Conservation (phyloP, 2,113 vertebrate genomes). For the Strix uralensis region DNA sequence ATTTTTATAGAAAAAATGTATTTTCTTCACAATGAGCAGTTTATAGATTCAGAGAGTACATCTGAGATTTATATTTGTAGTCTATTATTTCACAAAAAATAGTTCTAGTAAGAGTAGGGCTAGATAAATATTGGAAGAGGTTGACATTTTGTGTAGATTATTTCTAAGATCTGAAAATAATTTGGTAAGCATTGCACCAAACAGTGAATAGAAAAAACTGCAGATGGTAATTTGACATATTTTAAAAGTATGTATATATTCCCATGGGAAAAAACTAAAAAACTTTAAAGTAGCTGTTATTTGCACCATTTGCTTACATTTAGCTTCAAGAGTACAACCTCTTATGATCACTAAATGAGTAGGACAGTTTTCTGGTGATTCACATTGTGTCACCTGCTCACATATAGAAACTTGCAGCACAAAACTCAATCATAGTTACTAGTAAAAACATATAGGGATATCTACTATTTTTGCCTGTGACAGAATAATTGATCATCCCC, state of each 20-base stretch:
- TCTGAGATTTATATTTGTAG: slow-evolving; percentile 10
- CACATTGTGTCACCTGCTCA: too few species aligned
- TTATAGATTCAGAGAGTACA: slow-evolving; percentile 24
- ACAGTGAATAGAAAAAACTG: background rate
- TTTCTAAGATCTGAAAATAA: background rate
- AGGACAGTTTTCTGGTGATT: background rate
- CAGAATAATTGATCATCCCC: background rate
- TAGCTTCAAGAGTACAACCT: background rate
- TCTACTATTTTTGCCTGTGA: background rate
- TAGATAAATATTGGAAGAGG: slow-evolving; percentile 9
- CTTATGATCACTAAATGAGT: accelerated
- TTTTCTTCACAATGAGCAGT: slow-evolving; percentile 28
- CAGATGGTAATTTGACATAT: accelerated
- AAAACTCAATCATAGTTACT: background rate
- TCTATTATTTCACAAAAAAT: background rate
- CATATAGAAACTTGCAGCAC: background rate
- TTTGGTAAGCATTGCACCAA: background rate
- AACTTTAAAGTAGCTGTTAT: background rate
- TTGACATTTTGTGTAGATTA: background rate
- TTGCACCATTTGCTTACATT: background rate
- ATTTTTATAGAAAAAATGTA: background rate
- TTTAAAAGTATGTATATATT: background rate
- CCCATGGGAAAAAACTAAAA: background rate
- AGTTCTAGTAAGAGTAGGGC: background rate
- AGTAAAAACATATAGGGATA: background rate